Evolutionary conservation across 2,888 invertebrate species (phyloP), one percentile per base, ranked within the genome.

Genomic region (Pollenia angustigena): DNA sequence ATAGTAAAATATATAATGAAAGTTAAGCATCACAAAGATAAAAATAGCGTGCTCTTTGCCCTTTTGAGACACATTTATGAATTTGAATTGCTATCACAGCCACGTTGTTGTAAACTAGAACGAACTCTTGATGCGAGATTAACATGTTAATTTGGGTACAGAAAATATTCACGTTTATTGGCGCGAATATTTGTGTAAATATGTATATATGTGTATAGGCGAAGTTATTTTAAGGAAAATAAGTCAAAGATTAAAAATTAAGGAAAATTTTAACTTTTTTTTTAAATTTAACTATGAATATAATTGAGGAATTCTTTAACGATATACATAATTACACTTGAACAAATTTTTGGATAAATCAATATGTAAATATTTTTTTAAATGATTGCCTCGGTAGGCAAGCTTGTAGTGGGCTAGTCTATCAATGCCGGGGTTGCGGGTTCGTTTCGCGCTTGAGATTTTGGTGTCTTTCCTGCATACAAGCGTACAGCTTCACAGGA

Each of bases 1-100:
- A 18, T 23, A 42, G 8, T 16, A 8, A 2, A 12, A 54, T 32
- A 50, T 23, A n/a, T 50, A 58, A 69, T 52, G 52, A 40, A 40
- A 54, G 54, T 46, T 64, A 52, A 50, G 18, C 42, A 44, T 18
- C 10, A 50, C 8, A 76, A 42, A 64, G 44, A 23, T 54, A 50
- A 64, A 64, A 18, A 44, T 23, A 64, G 7, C n/a, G 7, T 44
- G 64, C 52, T 42, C n/a, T 52, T 44, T 64, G 18, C 32, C 23
- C 79, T 50, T 60, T 60, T 58, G 60, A 60, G 60, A 71, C 60
- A 60, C 69, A 69, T 60, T 58, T 12, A 60, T 60, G 52, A 50
- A 69, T 50, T 50, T 50, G 11, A 44, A 60, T 44, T 18, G n/a
- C 23, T 48, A 52, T 64, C 18, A 23, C 42, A 42, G 18, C 8